Base-by-base conservation (phyloP, 2,113 vertebrate genomes). In the Dolichotis patagonum region DNA sequence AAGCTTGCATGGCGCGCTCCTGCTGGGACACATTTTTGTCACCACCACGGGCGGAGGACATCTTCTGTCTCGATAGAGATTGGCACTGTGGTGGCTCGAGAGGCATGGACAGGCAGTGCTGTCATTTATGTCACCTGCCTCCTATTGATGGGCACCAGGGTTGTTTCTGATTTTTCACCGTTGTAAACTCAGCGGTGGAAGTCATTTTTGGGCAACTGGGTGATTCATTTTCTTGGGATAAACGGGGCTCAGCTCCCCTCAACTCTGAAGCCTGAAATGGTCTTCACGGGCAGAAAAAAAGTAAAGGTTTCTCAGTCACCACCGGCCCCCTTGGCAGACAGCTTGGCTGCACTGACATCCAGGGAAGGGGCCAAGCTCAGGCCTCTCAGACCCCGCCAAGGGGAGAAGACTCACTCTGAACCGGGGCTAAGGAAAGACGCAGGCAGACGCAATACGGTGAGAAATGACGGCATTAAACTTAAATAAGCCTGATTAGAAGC, bases 41-140 rank as follows among this genome's bases (percentile, higher is more conserved):
- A 1, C 3, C 16, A 32, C 0, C 43, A 10, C 0, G 0, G 0
- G 0, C 0, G 26, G 26, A 20, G 35, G 81, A 1, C 32, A 3
- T 0, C 16, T 10, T 26, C 77, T 6, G 0, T 46, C 84, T 87
- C 71, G 0, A 8, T 0, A 24, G 83, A n/a, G 46, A n/a, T 28
- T 35, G 16, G n/a, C 0, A 0, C 0, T 7, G 1, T 5, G 90
- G 19, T 1, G 0, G 0, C 65, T 1, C 46, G 62, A 38, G 82
- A 43, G 11, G 49, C n/a, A 0, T 32, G 0, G 5, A 12, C 5
- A 19, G 73, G 19, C 30, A 2, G 35, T 41, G 8, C 58, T 1
- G 0, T 17, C 3, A 16, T 67, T 26, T 38, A 20, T 35, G 46
- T 60, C 22, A 2, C 80, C 52, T 7, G 20, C 69, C 46, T 67